Evolutionary conservation across 2,888 invertebrate species (phyloP).

Genomic region (Drosophila anceps): DNA sequence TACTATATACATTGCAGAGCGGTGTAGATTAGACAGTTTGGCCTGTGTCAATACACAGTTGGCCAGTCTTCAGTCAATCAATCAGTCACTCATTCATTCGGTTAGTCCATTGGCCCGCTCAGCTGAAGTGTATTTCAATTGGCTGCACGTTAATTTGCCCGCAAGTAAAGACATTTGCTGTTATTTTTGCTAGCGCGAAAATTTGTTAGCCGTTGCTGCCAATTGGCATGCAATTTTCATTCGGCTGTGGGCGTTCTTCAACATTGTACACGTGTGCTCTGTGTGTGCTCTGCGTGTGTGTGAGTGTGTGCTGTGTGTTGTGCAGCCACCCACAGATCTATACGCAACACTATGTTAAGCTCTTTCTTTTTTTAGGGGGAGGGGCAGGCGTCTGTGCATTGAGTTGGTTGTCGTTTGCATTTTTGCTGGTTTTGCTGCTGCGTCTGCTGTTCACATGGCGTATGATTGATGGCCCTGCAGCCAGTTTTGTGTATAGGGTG

Average conservation of each 20-base stretch:
- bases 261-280: slow-evolving; percentile 28
- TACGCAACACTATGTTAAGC: slow-evolving; percentile 22
- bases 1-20: not conserved
- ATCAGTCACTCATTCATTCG: slow-evolving; percentile 5
- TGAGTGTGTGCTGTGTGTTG: slow-evolving; percentile 15
- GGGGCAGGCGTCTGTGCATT: slow-evolving; percentile 24
- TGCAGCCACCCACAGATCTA: slow-evolving; percentile 50
- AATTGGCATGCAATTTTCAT: slow-evolving; percentile 71
- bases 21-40: not conserved
- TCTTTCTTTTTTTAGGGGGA: slow-evolving; percentile 11
- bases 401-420: slow-evolving; percentile 38
- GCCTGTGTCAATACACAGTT: not conserved
- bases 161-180: slow-evolving; percentile 42
- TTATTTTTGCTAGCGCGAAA: slow-evolving; percentile 43
- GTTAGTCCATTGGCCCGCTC: slow-evolving; percentile 1
- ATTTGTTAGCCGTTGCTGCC: slow-evolving; percentile 59
- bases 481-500: slow-evolving; percentile 26
- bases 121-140: slow-evolving; percentile 31
- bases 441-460: slow-evolving; percentile 71
- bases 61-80: not conserved
- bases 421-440: slow-evolving; percentile 36
- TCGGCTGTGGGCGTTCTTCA: slow-evolving; percentile 57
- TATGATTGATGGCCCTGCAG: slow-evolving; percentile 79
- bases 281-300: slow-evolving; percentile 8
- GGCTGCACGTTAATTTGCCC: slow-evolving; percentile 43